Base-by-base conservation (phyloP, 37 sponge, comb jelly and placozoan genomes). In the Beroe ovata region DNA sequence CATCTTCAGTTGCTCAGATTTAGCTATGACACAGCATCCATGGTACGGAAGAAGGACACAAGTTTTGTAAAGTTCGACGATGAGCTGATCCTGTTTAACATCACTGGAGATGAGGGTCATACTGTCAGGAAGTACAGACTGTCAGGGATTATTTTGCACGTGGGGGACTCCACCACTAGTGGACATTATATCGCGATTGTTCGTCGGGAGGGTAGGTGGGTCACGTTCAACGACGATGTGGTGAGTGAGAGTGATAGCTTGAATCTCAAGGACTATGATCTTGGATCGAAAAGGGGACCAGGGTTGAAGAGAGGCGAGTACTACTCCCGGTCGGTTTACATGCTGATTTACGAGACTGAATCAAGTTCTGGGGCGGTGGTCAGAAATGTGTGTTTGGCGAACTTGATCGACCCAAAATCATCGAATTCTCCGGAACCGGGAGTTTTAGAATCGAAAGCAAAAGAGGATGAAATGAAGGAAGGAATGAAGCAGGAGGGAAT, bases 1-100 rank as follows among this genome's bases (percentile, higher is more conserved):
- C 71, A 69, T 16, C 71, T 69, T 29, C 71, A 69, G 71, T 21
- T 69, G 1, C 71, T 69, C 36, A 29, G 71, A 69, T 69, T 69
- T 38, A 8, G 4, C 38, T 69, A 69, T 21, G 32, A 69, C 36
- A 3, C 71, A 14, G 11, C 38, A 14, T 22, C 64, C 64, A 23
- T 23, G 25, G 23, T 22, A 63, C 20, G 64, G 11, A n/a, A 8
- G 23, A 63, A 63, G 26, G 64, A 63, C 64, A 23, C 64, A 63
- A 23, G 25, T 14, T 63, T 23, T 63, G 64, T 63, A 8, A 63
- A 63, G 21, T 63, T 63, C 26, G 8, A 14, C 26, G 64, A 63
- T 8, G 21, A 8, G 11, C 26, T 63, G 64, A 63, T 18, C 16
- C 59, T 58, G 11, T 58, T 58, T 18, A 58, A 58, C 59, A 19